Conservation (phyloP, 2,797 vertebrate genomes). For the Channa striata region DNA sequence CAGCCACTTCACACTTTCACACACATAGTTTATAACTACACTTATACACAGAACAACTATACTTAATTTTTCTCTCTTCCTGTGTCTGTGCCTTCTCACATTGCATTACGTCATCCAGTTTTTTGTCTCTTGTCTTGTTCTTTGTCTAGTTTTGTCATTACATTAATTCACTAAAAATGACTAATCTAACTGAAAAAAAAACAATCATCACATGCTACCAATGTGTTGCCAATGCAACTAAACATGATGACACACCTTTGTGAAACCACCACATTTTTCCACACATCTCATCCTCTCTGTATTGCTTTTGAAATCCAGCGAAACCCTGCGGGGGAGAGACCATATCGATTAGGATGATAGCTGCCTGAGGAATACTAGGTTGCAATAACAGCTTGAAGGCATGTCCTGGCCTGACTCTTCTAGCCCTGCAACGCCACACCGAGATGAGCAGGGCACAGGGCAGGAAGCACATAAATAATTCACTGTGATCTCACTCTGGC, state of each 20-base stretch:
- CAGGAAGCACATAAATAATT: constrained; percentile 66
- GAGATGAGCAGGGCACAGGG: constrained; percentile 42
- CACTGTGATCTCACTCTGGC: constrained; percentile 62
- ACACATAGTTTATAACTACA: too few species aligned
- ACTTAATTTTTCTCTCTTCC: too few species aligned
- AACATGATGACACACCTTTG: constrained; percentile 10
- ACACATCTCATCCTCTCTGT: background rate
- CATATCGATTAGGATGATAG: constrained; percentile 56
- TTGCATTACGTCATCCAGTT: too few species aligned
- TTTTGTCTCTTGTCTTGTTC: too few species aligned
- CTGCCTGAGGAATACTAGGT: constrained; percentile 53
- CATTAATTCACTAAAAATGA: too few species aligned
- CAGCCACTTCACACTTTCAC: too few species aligned
- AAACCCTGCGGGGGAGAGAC: constrained; percentile 33
- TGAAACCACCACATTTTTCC: constrained; percentile 6
- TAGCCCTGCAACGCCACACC: constrained; percentile 30
- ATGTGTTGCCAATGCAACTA: background rate
- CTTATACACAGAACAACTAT: too few species aligned
- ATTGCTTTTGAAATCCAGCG: constrained; percentile 43
- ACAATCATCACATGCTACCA: constrained; percentile 10
- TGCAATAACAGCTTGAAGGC: constrained; percentile 64
- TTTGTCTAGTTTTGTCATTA: too few species aligned
- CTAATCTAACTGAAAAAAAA: too few species aligned
- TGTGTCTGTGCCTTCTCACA: too few species aligned
- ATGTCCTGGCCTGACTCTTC: constrained; percentile 50